A percentile compares a stretch with the other conserved stretches of the same genome.
phyloP scores from a whole-genome alignment of 1,140 invertebrate genomes.

The Chironomus striatipennis region DNA sequence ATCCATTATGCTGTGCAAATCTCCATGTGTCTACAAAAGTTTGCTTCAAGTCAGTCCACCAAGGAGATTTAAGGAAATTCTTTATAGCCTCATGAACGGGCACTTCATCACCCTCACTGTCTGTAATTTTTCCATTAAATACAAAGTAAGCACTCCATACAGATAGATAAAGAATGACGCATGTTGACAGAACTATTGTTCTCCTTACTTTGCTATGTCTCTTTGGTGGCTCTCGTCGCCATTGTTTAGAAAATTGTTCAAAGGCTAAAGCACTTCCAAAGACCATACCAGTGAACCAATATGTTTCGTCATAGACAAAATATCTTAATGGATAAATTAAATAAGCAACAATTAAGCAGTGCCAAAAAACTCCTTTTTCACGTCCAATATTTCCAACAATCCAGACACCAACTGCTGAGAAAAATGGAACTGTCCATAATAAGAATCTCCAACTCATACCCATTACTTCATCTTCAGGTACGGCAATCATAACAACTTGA shows the following conservation, averaged over 20 bases:
- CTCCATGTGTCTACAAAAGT: conserved; percentile 64
- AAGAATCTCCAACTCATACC: conserved; percentile 62
- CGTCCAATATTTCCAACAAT: conserved; percentile 82
- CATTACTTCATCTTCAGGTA: conserved; percentile 63
- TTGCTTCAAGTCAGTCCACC: conserved; percentile 64
- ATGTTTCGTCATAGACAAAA: conserved; percentile 56
- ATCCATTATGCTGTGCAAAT: conserved; percentile 70
- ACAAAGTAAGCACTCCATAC: conserved; percentile 74
- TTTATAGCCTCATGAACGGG: conserved; percentile 77
- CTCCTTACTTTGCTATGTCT: conserved; percentile 41
- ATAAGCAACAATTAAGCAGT: conserved; percentile 60
- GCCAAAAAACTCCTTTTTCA: conserved; percentile 59
- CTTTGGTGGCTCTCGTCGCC: conserved; percentile 55
- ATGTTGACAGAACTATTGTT: conserved; percentile 47
- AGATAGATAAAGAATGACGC: conserved; percentile 57
- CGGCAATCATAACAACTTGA: conserved; percentile 60
- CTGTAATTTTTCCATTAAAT: conserved; percentile 81
- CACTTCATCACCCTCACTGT: conserved; percentile 78
- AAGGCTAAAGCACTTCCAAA: conserved; percentile 55
- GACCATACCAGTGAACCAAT: conserved; percentile 57
- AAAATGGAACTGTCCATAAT: conserved; percentile 61
- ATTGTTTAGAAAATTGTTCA: conserved; percentile 65
- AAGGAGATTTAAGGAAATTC: conserved; percentile 84
- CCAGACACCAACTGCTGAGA: conserved; percentile 72
- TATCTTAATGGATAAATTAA: conserved; percentile 54